Evolutionary conservation across 1,140 invertebrate genomes (phyloP), one percentile per base, ranked within the genome.

Genomic region (Drosophila paulistorum): DNA sequence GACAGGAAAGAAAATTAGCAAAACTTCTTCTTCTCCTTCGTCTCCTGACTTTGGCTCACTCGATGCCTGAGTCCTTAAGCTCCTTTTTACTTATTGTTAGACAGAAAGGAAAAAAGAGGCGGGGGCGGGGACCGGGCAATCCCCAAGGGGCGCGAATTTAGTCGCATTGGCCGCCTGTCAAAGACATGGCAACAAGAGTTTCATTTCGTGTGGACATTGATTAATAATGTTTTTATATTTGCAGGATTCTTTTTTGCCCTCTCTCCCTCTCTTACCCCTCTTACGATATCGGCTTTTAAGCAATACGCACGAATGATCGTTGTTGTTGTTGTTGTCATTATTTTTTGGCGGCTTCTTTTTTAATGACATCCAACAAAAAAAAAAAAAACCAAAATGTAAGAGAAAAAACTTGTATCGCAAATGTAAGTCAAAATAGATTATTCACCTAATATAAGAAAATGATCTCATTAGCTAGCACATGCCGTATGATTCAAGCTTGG

Each of bases 1-100:
- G 84, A 89, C 84, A 87, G 84, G 84, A 87, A 87, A 87, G 84
- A 87, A 87, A 87, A 87, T 87, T 87, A 87, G 84, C 84, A 89
- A 87, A 77, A 87, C 84, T 87, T 87, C 83, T 76, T 63, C 41
- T 48, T 35, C 11, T 63, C 7, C 41, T 20, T 30, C 35, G 11
- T 13, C 37, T 39, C 37, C 37, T 39, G 10, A 4, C 37, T 39
- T 11, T 23, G 20, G 45, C 45, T 69, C 63, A 23, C 14, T 77
- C 66, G 63, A 69, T 77, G 77, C 48, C 48, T 68, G 59, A 64
- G 63, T 69, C 74, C 71, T 64, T 87, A 84, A 89, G 83, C 83
- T 87, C 68, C 83, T 87, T 86, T 86, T 77, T 77, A 77, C 73
- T 60, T 77, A 51, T 77, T 61, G 61, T 17, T 20, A 39, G 37